phyloP scores from a whole-genome alignment of 2,113 vertebrate genomes.

The Typhlomys cinereus region DNA sequence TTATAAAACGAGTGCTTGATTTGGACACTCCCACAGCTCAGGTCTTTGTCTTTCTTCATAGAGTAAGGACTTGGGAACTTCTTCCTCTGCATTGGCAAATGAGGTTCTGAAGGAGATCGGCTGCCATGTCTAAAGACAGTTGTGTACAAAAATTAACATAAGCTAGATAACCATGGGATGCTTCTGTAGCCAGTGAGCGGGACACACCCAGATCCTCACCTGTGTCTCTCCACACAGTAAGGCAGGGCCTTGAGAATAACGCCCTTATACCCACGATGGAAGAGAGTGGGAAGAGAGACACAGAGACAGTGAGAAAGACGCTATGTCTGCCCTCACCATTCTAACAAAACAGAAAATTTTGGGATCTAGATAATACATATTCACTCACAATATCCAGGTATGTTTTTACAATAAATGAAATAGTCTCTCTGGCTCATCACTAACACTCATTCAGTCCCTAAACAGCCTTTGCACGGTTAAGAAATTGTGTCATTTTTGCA shows the following conservation, averaged over 20 bases:
- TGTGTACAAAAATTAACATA: not conserved
- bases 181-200: not conserved
- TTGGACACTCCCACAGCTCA: not conserved
- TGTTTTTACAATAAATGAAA: constrained; percentile 18
- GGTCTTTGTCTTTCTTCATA: not conserved
- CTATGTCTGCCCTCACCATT: not conserved
- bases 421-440: not conserved
- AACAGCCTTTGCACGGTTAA: not conserved
- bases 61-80: not conserved
- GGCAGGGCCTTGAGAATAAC: not conserved
- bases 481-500: not conserved
- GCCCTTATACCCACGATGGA: not conserved
- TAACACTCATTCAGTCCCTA: not conserved
- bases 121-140: not conserved
- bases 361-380: not conserved
- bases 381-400: not conserved
- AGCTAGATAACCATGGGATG: not conserved
- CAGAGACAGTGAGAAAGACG: too few species aligned
- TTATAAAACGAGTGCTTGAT: not conserved
- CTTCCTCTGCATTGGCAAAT: not conserved
- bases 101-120: not conserved
- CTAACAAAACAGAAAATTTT: not conserved
- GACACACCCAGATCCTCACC: accelerated
- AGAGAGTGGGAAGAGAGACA: too few species aligned
- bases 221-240: accelerated